Base-by-base conservation (phyloP, 2,888 invertebrate species). In the Tenodera sinensis region DNA sequence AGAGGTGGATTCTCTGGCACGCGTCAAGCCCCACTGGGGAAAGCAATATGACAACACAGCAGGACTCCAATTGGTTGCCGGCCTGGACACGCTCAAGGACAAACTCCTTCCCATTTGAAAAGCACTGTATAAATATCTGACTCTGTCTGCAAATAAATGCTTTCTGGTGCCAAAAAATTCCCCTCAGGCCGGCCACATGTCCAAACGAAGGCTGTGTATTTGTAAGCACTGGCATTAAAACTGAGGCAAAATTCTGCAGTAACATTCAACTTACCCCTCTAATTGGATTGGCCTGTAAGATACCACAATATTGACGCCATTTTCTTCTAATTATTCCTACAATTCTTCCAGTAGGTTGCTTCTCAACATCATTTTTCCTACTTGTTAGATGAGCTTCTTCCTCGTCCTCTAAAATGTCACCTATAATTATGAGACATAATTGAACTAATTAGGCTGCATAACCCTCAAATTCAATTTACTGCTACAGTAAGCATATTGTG, bases 271-370 rank as follows among this genome's bases (percentile, higher is more conserved):
- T 91, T 92, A 94, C 94, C 94, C 95, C 96, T 92, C 95, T 95
- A 83, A 97, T 94, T 28, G 95, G 94, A 92, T 96, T 97, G 0
- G 96, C 96, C 93, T 98, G 96, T 89, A 99, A 93, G 91, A 99
- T 98, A 25, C 99, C 99, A 94, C 99, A 99, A 93, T 99, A 99
- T 92, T 99, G 99, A 83, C 99, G 94, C 99, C 99, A 99, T 93
- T 99, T 99, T 89, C 99, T 95, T 91, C 97, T 95, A 90, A 99
- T 97, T 90, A 99, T 98, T 1, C 99, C 99, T n/a, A 99, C 98
- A 88, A 98, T 95, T 91, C 94, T 94, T 0, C 97, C 98, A 0
- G 97, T 97, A 2, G 97, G 96, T 90, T 92, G 90, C 88, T 91
- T 92, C 85, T 91, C 91, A 83, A 92, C 91, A 27, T 92, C 92